These are phyloP conservation scores for Pseudorhombus dupliciocellatus DNA, from an alignment of 2,113 vertebrate genomes.

Conservation along the genomic window DNA sequence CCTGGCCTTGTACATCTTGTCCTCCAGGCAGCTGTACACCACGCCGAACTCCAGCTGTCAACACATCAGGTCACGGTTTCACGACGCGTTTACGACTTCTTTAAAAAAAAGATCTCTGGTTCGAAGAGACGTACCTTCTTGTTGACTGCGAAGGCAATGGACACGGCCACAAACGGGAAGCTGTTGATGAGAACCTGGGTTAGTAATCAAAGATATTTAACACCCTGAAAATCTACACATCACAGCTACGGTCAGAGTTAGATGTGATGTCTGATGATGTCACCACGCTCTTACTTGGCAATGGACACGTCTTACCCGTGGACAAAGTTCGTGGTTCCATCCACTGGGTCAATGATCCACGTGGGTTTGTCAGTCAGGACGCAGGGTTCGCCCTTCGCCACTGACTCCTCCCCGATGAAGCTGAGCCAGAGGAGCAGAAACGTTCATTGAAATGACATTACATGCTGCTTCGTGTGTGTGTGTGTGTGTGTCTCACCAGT, in stretches of 20 bases:
- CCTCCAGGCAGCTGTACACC: slow-evolving; percentile 94
- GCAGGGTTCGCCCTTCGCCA: slow-evolving; percentile 87
- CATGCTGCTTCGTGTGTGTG: background rate
- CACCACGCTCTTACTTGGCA: too few relatives aligned
- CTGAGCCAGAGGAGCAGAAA: slow-evolving; percentile 64
- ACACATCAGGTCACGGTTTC: background rate
- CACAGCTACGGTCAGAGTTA: too few relatives aligned
- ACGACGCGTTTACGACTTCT: too few relatives aligned
- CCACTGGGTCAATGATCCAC: slow-evolving; percentile 96
- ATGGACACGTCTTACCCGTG: slow-evolving; percentile 88
- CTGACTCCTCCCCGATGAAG: slow-evolving; percentile 97
- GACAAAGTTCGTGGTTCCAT: slow-evolving; percentile 97
- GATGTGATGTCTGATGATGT: too few relatives aligned
- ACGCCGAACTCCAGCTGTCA: slow-evolving; percentile 93
- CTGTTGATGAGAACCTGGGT: slow-evolving; percentile 50
- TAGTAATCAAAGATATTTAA: background rate
- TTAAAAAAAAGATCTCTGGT: background rate
- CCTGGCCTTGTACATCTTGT: slow-evolving; percentile 95
- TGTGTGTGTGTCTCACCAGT: slow-evolving; percentile 82
- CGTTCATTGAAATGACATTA: too few relatives aligned
- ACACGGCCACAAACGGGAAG: slow-evolving; percentile 97
- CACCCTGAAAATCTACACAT: too few relatives aligned
- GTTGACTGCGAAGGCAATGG: slow-evolving; percentile 93
- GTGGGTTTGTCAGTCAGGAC: slow-evolving; percentile 89
- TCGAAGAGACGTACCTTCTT: slow-evolving; percentile 83